Evolutionary conservation across 2,888 invertebrate genomes (phyloP), one percentile per base, ranked within the genome.

Genomic region (Callyntrura sp.): DNA sequence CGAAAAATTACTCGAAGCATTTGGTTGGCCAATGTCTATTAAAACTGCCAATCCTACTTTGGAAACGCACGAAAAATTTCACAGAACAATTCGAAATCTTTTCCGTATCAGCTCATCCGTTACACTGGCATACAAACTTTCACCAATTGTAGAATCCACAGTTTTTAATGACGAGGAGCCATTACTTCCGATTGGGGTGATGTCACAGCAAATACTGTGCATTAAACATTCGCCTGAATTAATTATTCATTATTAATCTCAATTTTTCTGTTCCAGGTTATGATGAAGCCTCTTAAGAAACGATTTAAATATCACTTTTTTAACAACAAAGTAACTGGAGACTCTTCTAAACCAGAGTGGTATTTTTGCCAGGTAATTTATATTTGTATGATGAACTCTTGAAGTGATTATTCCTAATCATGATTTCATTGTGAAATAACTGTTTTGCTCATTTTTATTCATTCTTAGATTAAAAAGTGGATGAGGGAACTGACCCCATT

Each of bases 271-370:
- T 78, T 12, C n/a, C 55, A 92, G 90, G 90, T 93, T 11, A 91
- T 93, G 92, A 90, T 92, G 62, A 90, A 88, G 17, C 92, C 93
- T 9, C 79, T 93, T 9, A 92, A 91, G 28, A 91, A 90, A 35
- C 20, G 93, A 70, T 93, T 93, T 68, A 81, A 88, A 17, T 93
- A 86, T 81, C 93, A 93, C 78, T 93, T 93, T 68, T 93, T 91
- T 51, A 88, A 91, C 51, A 86, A 91, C 17, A 93, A 92, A 60
- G 86, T 91, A 12, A 93, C 93, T 5, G 90, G 88, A 62, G 92
- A 93, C 62, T 68, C 91, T 23, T 70, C 68, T 11, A 84, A 91
- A 35, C 93, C 93, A 2, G 93, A 93, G 55, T 93, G 93, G 93
- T 93, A 93, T 85, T 93, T 93, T 84, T 87, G 92, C 28, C 93